Evolutionary conservation across 2,888 invertebrate genomes (phyloP), one percentile per base, ranked within the genome.

Genomic region (Dicroscelio sp.): DNA sequence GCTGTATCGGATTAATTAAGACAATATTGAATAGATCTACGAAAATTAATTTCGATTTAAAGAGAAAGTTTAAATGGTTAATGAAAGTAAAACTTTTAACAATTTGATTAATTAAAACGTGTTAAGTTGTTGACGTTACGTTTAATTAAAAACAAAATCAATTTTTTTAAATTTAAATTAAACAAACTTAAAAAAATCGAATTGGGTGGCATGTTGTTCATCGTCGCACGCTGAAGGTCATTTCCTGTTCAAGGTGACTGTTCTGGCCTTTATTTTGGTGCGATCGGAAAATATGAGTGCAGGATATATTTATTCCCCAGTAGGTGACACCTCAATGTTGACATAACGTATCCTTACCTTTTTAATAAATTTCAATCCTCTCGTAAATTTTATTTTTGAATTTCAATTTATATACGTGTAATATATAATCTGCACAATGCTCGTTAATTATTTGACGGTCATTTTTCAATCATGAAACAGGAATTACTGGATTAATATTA

Each of bases 211-310:
- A 48, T 73, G 43, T 43, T 31, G 25, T 58, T 27, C 60, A 38
- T 73, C 60, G 30, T 52, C 55, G 23, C 38, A 58, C 65, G n/a
- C n/a, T n/a, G n/a, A 67, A 67, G 76, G 3, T 43, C 35, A 23
- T 52, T 31, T 82, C 35, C 69, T 76, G 88, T 58, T 88, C 88
- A 88, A 88, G 88, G 88, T 75, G 31, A 82, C 65, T 67, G 27
- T 38, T 10, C 55, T 38, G 75, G 82, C 60, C 82, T 76, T 76
- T 67, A 58, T 58, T 87, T 82, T 20, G 52, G 76, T 63, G 30
- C 27, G 25, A 63, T 23, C 58, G 69, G 76, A 67, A 88, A 88
- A 83, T 88, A 83, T 76, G 75, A 30, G 35, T 48, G 27, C 43
- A 6, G 33, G n/a, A 27, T 52, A 60, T 6, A 23, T 48, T 76